Evolutionary conservation across 2,888 invertebrate genomes (phyloP).

Genomic region (Acanthosepion lycidas): DNA sequence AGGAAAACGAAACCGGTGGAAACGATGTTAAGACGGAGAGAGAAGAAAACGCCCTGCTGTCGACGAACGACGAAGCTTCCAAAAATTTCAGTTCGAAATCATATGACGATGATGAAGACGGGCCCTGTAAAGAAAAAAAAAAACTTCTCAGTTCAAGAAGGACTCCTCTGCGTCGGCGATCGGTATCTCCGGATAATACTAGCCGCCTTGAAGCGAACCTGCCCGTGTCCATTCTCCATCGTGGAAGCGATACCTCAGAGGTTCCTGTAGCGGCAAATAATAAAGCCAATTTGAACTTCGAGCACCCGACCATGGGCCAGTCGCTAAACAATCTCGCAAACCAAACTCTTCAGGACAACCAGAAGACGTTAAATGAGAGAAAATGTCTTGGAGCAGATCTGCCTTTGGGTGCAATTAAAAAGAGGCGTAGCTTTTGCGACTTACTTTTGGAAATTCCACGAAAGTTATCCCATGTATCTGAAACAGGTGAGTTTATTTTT

Average conservation of each 20-base stretch:
- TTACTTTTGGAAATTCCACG: neutral
- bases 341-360: neutral
- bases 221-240: neutral
- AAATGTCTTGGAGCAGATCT: neutral
- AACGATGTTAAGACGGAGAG: neutral
- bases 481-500: neutral
- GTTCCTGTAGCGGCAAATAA: neutral
- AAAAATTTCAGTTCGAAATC: neutral
- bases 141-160: neutral
- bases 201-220: neutral
- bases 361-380: neutral
- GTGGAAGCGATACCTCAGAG: neutral
- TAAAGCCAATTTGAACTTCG: neutral
- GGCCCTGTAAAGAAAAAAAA: neutral
- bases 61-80: neutral
- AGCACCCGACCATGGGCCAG: neutral
- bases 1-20: neutral
- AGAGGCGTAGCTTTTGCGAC: neutral
- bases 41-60: neutral
- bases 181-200: neutral
- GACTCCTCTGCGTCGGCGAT: neutral
- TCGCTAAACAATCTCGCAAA: neutral
- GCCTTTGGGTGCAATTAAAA: neutral
- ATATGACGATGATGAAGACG: neutral
- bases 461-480: neutral